Base-by-base conservation (phyloP, 2,113 vertebrate species). In the Mirounga angustirostris region DNA sequence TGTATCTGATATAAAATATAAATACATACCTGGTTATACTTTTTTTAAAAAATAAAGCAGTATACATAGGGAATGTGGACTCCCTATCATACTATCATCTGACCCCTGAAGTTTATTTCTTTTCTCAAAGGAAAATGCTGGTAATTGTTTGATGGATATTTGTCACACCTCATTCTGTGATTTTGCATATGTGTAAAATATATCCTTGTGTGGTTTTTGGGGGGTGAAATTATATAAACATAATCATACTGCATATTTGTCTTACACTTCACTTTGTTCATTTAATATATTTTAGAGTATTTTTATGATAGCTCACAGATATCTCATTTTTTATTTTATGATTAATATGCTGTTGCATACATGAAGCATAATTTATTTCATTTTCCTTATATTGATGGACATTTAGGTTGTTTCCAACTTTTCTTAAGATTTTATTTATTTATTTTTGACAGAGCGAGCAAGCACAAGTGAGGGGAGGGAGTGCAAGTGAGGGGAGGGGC, bases 331-430 rank as follows among this genome's bases (percentile, higher is more conserved):
- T 74, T n/a, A 46, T 76, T 6, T 36, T 9, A 76, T 74, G 59
- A 73, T 43, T 87, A 87, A 28, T 90, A 52, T 80, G 63, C 21
- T 24, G 74, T 59, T 19, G 11, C 33, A 56, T 54, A 63, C n/a
- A 85, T 33, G 30, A 73, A 74, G 50, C 36, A 67, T 80, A 63
- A 61, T 78, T 69, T 86, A 82, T 78, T 56, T 91, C 65, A 85
- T 18, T 84, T 87, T 63, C 43, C n/a, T 67, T 80, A 71, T 79
- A 56, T 4, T 73, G 43, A 30, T 58, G 19, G n/a, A 36, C 5
- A 63, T 84, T 89, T 79, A 80, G 50, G 18, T 89, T 71, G 33
- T n/a, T 74, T 84, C 73, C 69, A 71, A 71, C n/a, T 82, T 91
- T 58, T 30, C 28, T 5, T 4, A 3, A 67, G 16, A 18, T 67